phyloP scores from a whole-genome alignment of 2,797 vertebrate genomes.

The Manis javanica region DNA sequence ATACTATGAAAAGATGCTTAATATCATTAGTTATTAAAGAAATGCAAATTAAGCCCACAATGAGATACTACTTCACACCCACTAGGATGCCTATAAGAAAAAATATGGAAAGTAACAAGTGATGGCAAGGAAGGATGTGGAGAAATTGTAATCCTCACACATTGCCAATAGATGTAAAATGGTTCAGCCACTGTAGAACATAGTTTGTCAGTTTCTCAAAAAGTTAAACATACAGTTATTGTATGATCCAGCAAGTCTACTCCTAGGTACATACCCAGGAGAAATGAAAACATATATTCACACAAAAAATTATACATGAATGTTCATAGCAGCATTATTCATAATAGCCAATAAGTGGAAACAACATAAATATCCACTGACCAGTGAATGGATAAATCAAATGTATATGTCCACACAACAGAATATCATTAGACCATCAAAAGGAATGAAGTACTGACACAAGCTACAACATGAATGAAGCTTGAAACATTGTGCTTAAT shows the following conservation, averaged over 20 bases:
- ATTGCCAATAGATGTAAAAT: background rate
- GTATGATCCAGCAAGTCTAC: background rate
- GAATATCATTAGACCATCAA: background rate
- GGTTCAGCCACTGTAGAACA: background rate
- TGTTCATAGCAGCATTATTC: background rate
- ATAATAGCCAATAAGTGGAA: background rate
- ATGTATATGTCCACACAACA: background rate
- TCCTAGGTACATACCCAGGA: background rate
- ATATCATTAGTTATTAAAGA: background rate
- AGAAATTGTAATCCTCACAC: background rate
- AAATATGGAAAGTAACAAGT: background rate
- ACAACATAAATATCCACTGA: background rate
- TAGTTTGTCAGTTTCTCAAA: background rate
- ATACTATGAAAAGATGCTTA: background rate
- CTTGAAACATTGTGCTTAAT: background rate
- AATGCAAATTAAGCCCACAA: background rate
- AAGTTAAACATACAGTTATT: background rate
- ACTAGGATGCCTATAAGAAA: background rate
- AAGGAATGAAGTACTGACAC: background rate
- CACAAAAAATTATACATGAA: background rate
- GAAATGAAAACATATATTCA: background rate
- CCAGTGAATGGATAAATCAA: background rate
- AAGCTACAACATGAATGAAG: background rate
- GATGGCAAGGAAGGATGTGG: background rate
- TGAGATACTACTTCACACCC: background rate